Percentiles rank a stretch among this genome's conserved stretches.
phyloP scores from a whole-genome alignment of 2,113 vertebrate species.

The Octodon degus region DNA sequence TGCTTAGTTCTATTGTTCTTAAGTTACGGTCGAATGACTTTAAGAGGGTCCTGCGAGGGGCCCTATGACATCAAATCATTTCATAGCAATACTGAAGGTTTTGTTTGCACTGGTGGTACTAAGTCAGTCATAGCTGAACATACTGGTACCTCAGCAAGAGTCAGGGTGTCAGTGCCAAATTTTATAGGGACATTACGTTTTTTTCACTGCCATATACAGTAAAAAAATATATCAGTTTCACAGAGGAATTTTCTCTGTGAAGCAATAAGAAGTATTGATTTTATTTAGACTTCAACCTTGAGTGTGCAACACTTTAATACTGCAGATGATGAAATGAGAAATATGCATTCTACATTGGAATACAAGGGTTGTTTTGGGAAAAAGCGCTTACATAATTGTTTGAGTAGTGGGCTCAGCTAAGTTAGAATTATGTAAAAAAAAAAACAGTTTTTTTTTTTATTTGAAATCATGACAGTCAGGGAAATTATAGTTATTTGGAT shows the following conservation, averaged over 20 bases:
- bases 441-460: neutral
- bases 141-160: neutral
- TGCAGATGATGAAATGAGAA: neutral
- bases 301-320: neutral
- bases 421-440: neutral
- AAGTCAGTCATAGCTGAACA: neutral
- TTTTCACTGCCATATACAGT: neutral
- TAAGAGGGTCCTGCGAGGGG: neutral
- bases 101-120: neutral
- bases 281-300: neutral
- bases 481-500: conserved; percentile 31
- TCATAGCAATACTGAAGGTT: neutral
- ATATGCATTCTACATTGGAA: neutral
- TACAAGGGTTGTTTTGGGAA: neutral
- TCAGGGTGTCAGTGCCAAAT: neutral
- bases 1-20: neutral
- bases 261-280: conserved; percentile 9
- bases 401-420: neutral
- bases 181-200: neutral
- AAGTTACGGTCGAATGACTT: neutral
- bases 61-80: neutral
- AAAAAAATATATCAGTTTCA: neutral
- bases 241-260: neutral
- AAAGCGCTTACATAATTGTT: neutral
- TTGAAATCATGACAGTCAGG: neutral